Percentiles rank a stretch among this genome's conserved stretches.
Conservation (phyloP, 1,140 invertebrate species). For the Saccostrea echinata region DNA sequence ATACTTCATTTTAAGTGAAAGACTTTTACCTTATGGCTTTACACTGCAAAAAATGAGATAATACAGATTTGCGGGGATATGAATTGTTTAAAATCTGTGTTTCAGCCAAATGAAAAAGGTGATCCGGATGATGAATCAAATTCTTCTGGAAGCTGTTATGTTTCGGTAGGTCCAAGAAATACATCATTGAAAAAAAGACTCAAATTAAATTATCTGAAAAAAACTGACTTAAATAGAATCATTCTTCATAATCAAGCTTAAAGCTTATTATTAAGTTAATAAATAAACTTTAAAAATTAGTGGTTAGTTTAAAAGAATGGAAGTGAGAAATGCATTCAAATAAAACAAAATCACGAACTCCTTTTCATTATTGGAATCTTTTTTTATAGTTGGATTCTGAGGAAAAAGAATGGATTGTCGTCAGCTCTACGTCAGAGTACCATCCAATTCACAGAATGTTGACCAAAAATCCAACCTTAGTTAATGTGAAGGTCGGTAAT, state of each 20-base stretch:
- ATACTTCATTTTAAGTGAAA: too few species aligned
- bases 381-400: conserved; percentile 62
- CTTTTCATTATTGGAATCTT: neutral
- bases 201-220: too few species aligned
- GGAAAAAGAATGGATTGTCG: conserved; percentile 71
- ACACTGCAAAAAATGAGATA: too few species aligned
- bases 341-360: neutral
- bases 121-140: conserved; percentile 67
- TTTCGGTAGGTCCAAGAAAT: conserved; percentile 58
- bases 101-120: conserved; percentile 38
- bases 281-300: too few species aligned
- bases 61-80: neutral
- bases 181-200: neutral
- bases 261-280: too few species aligned
- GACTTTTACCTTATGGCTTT: too few species aligned
- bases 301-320: too few species aligned
- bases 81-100: neutral
- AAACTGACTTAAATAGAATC: too few species aligned
- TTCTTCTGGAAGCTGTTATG: conserved; percentile 64
- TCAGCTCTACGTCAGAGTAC: conserved; percentile 62
- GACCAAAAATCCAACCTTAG: conserved; percentile 65
- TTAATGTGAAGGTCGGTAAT: conserved; percentile 65
- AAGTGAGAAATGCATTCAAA: too few species aligned
- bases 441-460: conserved; percentile 70
- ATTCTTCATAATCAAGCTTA: too few species aligned